A percentile compares a stretch with the other conserved stretches of the same genome.
phyloP scores from a whole-genome alignment of 1,140 invertebrate species.

The Zaprionus tsacasi region DNA sequence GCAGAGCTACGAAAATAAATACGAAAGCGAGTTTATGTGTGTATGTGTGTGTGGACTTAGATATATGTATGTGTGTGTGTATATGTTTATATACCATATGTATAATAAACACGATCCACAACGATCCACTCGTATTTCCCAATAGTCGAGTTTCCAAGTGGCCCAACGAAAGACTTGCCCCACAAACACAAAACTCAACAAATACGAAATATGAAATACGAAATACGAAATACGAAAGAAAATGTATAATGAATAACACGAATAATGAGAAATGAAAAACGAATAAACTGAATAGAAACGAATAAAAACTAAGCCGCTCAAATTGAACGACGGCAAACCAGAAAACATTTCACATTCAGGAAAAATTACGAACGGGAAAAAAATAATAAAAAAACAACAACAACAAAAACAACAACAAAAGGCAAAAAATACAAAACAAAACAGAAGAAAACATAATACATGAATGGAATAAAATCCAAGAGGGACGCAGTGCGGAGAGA shows the following conservation, averaged over 20 bases:
- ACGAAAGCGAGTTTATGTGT: background rate
- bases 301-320: constrained; percentile 30
- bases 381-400: constrained; percentile 35
- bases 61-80: constrained; percentile 1
- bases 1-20: constrained; percentile 34
- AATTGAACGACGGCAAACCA: constrained; percentile 41
- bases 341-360: constrained; percentile 51
- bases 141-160: constrained; percentile 33
- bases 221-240: constrained; percentile 22
- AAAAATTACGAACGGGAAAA: constrained; percentile 59
- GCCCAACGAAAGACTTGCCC: constrained; percentile 26
- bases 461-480: constrained; percentile 49
- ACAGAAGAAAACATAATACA: constrained; percentile 41
- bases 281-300: constrained; percentile 45
- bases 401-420: constrained; percentile 27
- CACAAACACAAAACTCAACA: constrained; percentile 37
- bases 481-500: constrained; percentile 5
- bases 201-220: constrained; percentile 23
- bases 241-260: constrained; percentile 52
- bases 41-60: background rate
- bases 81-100: background rate
- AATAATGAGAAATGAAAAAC: constrained; percentile 47
- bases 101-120: constrained; percentile 27
- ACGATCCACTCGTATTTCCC: constrained; percentile 33
- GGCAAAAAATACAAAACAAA: constrained; percentile 32